Conservation (phyloP, 23 tunicate genomes). For the Phallusia fumigata region DNA sequence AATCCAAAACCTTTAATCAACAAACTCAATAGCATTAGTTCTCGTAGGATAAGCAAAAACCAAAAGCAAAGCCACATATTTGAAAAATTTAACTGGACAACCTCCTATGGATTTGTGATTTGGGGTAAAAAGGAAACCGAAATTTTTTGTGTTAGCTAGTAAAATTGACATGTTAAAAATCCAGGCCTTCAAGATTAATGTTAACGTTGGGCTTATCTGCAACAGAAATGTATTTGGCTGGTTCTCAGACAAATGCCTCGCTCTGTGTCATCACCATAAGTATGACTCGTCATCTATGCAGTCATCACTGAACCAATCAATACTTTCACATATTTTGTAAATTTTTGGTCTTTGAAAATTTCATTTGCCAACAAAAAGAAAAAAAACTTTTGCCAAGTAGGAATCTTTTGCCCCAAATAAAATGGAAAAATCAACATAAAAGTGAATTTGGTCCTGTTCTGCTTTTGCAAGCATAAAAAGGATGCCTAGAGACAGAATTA, state of each 20-base stretch:
- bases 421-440: neutral
- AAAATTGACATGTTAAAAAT: no score
- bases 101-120: no score
- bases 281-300: slow-evolving; percentile 15
- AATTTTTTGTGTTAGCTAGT: no score
- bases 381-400: no score
- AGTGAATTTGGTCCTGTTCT: neutral
- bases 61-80: neutral
- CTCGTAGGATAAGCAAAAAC: neutral
- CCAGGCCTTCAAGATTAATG: no score
- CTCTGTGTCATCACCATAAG: neutral
- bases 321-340: no score
- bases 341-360: no score
- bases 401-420: no score
- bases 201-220: no score
- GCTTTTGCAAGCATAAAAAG: neutral
- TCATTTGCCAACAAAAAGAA: neutral
- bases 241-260: slow-evolving; percentile 16
- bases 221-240: no score
- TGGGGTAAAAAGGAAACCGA: no score
- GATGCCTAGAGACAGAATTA: neutral
- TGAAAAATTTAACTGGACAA: no score
- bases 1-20: slow-evolving; percentile 80
- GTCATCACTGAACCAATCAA: slow-evolving; percentile 1
- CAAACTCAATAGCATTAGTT: neutral